Conservation (phyloP, 2,888 invertebrate genomes). For the Salticus scenicus region DNA sequence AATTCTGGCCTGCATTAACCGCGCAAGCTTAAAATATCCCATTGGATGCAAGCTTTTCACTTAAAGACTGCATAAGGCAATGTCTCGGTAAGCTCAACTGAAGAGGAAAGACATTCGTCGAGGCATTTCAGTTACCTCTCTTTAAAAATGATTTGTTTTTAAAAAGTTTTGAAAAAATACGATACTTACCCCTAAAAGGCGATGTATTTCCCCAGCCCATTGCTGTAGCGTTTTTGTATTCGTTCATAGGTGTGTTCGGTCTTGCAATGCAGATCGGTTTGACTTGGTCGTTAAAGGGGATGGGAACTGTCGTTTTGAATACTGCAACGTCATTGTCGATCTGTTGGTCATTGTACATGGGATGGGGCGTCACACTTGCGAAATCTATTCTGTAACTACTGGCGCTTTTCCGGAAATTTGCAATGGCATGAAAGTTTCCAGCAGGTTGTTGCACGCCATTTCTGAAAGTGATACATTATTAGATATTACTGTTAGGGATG, state of each 20-base stretch:
- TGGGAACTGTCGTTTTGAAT: conserved; percentile 16
- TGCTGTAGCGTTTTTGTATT: neutral
- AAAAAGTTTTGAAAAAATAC: too few relatives aligned
- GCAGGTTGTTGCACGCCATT: neutral
- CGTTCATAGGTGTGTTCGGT: neutral
- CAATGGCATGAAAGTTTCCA: neutral
- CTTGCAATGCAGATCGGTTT: conserved; percentile 19
- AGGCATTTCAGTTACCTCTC: too few relatives aligned
- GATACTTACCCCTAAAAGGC: too few relatives aligned
- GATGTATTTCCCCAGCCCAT: conserved; percentile 1
- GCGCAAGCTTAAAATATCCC: too few relatives aligned
- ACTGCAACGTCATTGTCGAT: conserved; percentile 40
- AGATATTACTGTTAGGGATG: too few relatives aligned
- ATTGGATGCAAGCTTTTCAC: too few relatives aligned
- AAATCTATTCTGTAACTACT: neutral
- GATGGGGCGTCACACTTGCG: neutral
- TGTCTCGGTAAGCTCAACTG: too few relatives aligned
- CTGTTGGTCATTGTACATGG: neutral
- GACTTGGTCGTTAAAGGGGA: conserved; percentile 11
- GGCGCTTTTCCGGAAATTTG: conserved; percentile 14
- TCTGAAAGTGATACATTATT: too few relatives aligned
- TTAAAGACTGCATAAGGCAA: too few relatives aligned
- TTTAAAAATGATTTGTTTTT: too few relatives aligned
- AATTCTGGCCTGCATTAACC: too few relatives aligned
- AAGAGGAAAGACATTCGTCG: too few relatives aligned